Conservation (phyloP, 2,113 vertebrate species). For the Colistium nudipinnis region DNA sequence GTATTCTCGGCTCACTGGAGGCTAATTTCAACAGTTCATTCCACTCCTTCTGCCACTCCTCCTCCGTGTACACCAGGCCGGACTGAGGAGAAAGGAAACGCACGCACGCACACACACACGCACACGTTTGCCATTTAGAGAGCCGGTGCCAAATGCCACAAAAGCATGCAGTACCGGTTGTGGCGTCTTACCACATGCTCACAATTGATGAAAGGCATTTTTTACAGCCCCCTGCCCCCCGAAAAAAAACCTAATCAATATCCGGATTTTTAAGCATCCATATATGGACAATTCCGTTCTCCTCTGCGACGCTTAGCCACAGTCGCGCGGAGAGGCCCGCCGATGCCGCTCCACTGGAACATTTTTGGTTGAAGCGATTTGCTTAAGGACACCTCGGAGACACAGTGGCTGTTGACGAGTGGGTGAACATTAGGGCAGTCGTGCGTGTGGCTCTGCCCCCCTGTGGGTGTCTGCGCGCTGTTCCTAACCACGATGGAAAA, state of each 20-base stretch:
- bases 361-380: conserved; percentile 4
- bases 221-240: neutral
- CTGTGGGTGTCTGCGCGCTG: conserved; percentile 21
- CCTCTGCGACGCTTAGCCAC: neutral
- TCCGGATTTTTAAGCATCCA: conserved; percentile 5
- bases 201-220: conserved; percentile 29
- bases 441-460: conserved; percentile 24
- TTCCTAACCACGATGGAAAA: conserved; percentile 16
- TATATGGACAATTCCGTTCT: neutral
- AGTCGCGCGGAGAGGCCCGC: neutral
- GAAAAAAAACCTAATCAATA: neutral
- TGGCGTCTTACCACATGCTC: conserved; percentile 31
- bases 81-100: conserved; percentile 81
- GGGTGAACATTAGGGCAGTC: conserved; percentile 24
- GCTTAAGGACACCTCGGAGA: conserved; percentile 20
- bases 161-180: conserved; percentile 52
- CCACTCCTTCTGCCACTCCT: conserved; percentile 99
- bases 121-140: conserved; percentile 46
- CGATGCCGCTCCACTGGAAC: conserved; percentile 10
- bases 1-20: conserved; percentile 91
- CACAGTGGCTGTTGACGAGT: conserved; percentile 15
- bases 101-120: conserved; percentile 28
- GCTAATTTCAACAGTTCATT: conserved; percentile 92
- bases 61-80: conserved; percentile 95
- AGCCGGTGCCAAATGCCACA: conserved; percentile 65